These are phyloP conservation scores for Ceratoteleas bidentatus DNA, from an alignment of 1,140 invertebrate genomes.

Conservation along the genomic window DNA sequence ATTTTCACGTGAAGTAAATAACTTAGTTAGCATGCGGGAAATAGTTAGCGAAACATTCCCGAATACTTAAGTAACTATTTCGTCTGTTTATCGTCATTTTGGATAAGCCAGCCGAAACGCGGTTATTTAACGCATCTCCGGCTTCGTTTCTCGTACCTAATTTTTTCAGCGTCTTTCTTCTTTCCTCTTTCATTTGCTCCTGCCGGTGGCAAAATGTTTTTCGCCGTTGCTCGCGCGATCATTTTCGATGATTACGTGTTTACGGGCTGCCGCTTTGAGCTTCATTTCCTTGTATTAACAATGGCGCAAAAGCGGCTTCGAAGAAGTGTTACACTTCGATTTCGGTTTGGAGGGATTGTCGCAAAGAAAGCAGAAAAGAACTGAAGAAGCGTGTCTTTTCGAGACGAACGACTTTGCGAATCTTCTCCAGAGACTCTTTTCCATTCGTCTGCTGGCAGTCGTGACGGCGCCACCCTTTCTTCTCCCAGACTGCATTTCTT, in stretches of 20 bases:
- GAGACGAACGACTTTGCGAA: conserved; percentile 66
- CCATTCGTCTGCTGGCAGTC: conserved; percentile 64
- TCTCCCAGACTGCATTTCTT: conserved; percentile 50
- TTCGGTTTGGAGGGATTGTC: conserved; percentile 62
- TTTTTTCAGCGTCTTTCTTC: too few species aligned
- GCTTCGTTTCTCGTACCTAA: not conserved
- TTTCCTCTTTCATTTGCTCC: too few species aligned
- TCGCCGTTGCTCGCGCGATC: too few species aligned
- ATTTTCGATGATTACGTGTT: conserved; percentile 13
- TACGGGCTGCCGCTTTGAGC: not conserved
- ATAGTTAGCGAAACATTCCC: conserved; percentile 71
- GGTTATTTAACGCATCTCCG: conserved; percentile 39
- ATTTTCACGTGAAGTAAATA: conserved; percentile 57
- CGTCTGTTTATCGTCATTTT: conserved; percentile 60
- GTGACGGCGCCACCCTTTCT: conserved; percentile 62
- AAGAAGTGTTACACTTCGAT: conserved; percentile 59
- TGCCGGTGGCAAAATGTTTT: too few species aligned
- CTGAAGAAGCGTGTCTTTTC: conserved; percentile 64
- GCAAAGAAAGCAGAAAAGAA: conserved; percentile 62
- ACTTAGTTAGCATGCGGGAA: conserved; percentile 57
- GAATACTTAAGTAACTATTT: conserved; percentile 74
- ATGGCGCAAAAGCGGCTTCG: conserved; percentile 22
- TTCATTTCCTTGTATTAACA: conserved; percentile 47
- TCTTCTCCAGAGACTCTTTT: conserved; percentile 69
- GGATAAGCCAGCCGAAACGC: conserved; percentile 38